These are phyloP conservation scores for Ammospiza maritima DNA, from an alignment of 2,797 vertebrate genomes.

Conservation along the genomic window DNA sequence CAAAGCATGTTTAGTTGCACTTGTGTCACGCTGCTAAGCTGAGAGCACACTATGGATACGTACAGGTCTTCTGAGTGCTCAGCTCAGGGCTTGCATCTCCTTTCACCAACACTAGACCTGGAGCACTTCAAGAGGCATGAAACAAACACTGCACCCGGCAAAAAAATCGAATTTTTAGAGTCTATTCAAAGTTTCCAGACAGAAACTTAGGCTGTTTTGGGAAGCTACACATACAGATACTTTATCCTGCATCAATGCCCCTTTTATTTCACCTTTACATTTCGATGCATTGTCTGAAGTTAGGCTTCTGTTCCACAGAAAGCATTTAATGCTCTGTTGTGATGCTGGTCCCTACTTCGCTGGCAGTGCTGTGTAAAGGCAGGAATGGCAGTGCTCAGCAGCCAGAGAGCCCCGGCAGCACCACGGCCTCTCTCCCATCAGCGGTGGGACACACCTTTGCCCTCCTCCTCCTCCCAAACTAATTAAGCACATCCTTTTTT, in stretches of 20 bases:
- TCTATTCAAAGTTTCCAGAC: background rate
- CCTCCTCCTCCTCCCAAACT: background rate
- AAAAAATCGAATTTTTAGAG: fast-evolving
- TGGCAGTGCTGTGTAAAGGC: fast-evolving
- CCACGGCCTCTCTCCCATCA: background rate
- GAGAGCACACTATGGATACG: fast-evolving
- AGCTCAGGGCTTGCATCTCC: background rate
- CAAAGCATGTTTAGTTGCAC: background rate
- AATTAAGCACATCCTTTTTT: background rate
- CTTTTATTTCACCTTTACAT: background rate
- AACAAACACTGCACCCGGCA: background rate
- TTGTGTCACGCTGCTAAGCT: background rate
- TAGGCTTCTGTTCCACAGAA: background rate
- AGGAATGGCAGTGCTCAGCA: fast-evolving
- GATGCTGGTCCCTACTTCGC: fast-evolving
- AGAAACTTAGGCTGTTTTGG: background rate
- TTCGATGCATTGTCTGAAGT: background rate
- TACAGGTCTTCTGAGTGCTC: background rate
- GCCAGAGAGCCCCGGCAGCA: background rate
- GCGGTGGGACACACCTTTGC: too few species aligned
- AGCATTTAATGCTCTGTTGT: fast-evolving
- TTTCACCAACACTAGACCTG: background rate
- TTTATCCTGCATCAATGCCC: fast-evolving
- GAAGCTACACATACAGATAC: background rate
- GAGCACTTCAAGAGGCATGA: fast-evolving